These are phyloP conservation scores for Caradrina kadenii DNA, from an alignment of 2,888 invertebrate species.

Conservation along the genomic window DNA sequence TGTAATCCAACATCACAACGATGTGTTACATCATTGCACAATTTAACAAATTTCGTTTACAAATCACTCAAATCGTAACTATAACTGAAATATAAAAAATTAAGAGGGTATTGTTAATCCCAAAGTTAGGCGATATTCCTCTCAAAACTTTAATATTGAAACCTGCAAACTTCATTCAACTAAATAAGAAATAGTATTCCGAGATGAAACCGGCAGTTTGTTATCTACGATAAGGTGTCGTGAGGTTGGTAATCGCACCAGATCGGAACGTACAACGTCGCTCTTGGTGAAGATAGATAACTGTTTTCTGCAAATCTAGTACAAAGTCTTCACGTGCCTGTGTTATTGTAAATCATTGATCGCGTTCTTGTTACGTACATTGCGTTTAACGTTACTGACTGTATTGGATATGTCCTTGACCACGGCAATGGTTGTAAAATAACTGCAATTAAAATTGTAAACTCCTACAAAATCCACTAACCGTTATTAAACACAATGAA, in stretches of 20 bases:
- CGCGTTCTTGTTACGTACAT: conserved; percentile 34
- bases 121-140: conserved; percentile 1
- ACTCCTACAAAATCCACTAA: conserved; percentile 11
- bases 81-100: neutral
- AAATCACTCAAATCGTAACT: neutral
- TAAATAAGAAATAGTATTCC: conserved; percentile 20
- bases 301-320: conserved; percentile 55
- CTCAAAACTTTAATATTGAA: neutral
- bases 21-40: conserved; percentile 44
- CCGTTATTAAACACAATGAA: conserved; percentile 17
- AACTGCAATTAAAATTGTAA: conserved; percentile 11
- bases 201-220: conserved; percentile 44
- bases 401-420: conserved; percentile 33
- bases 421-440: conserved; percentile 6
- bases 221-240: conserved; percentile 62
- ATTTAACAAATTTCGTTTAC: conserved; percentile 8
- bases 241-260: conserved; percentile 52
- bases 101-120: neutral
- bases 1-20: conserved; percentile 21
- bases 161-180: conserved; percentile 3
- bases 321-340: conserved; percentile 37
- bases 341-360: conserved; percentile 37
- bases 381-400: conserved; percentile 9
- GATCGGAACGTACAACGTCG: conserved; percentile 43
- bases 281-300: conserved; percentile 59